These are phyloP conservation scores for Idaea biselata DNA, from an alignment of 2,888 invertebrate species.

Conservation along the genomic window DNA sequence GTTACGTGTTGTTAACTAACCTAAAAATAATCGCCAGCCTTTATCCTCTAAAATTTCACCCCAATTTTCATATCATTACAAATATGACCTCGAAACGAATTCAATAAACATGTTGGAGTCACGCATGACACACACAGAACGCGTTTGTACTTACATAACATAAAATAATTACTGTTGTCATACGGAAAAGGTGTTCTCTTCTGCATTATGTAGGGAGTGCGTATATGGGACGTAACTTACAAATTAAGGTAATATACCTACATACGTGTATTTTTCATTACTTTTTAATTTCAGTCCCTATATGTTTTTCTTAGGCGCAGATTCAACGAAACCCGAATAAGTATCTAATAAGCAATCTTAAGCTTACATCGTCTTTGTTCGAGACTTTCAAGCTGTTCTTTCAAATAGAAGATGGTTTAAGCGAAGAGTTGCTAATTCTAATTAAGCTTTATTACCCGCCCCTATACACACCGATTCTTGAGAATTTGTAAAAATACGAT, in stretches of 20 bases:
- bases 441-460: no score
- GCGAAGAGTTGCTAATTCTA: no score
- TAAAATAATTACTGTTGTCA: conserved; percentile 41
- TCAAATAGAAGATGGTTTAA: no score
- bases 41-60: conserved; percentile 1
- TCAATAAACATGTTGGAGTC: conserved; percentile 22
- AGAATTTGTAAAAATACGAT: no score
- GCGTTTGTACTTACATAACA: conserved; percentile 27
- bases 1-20: background rate
- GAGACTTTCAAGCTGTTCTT: no score
- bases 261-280: conserved; percentile 7
- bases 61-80: conserved; percentile 8
- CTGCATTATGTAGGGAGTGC: conserved; percentile 31
- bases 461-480: no score
- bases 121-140: conserved; percentile 26
- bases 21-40: background rate
- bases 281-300: no score
- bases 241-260: conserved; percentile 6
- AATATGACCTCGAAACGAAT: conserved; percentile 16
- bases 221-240: background rate
- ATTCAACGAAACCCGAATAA: no score
- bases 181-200: conserved; percentile 34
- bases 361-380: no score
- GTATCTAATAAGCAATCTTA: no score
- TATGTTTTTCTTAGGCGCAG: no score